Evolutionary conservation across 2,113 vertebrate genomes (phyloP).

Genomic region (Phyllopteryx taeniolatus): DNA sequence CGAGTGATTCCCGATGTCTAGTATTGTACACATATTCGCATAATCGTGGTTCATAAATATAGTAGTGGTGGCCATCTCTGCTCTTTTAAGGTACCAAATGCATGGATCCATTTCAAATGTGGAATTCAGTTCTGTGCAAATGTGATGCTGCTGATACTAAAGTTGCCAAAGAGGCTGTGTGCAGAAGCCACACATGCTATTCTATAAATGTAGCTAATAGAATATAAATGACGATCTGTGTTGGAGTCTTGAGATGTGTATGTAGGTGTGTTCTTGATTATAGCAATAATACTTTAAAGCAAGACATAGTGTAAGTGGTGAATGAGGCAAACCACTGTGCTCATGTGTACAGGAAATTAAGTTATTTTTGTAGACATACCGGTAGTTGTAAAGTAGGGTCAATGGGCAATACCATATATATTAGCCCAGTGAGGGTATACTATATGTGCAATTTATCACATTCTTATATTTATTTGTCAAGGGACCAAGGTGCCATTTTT

Average conservation of each 20-base stretch:
- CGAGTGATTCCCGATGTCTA: conserved; percentile 4
- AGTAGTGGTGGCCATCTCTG: not conserved
- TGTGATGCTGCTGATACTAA: not conserved
- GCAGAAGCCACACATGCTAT: not conserved
- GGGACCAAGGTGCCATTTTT: conserved; percentile 31
- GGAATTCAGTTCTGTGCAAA: not conserved
- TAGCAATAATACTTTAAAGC: conserved; percentile 8
- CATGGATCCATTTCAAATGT: not conserved
- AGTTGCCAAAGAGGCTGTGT: conserved; percentile 43
- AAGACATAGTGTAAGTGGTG: conserved; percentile 10
- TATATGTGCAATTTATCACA: conserved; percentile 4
- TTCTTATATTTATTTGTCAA: not conserved
- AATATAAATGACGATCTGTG: not conserved
- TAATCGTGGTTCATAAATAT: not conserved
- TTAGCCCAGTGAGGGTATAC: conserved; percentile 27
- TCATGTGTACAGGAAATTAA: conserved; percentile 15
- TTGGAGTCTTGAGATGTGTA: not conserved
- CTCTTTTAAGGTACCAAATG: not conserved
- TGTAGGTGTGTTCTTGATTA: not conserved
- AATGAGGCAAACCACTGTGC: conserved; percentile 54
- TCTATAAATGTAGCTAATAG: not conserved
- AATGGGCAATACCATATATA: conserved; percentile 43
- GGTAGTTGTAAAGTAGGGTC: conserved; percentile 23
- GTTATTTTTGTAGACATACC: conserved; percentile 23
- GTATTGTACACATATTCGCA: conserved; percentile 22